phyloP scores from a whole-genome alignment of 2,888 invertebrate genomes.

The Sussaba pulchella region DNA sequence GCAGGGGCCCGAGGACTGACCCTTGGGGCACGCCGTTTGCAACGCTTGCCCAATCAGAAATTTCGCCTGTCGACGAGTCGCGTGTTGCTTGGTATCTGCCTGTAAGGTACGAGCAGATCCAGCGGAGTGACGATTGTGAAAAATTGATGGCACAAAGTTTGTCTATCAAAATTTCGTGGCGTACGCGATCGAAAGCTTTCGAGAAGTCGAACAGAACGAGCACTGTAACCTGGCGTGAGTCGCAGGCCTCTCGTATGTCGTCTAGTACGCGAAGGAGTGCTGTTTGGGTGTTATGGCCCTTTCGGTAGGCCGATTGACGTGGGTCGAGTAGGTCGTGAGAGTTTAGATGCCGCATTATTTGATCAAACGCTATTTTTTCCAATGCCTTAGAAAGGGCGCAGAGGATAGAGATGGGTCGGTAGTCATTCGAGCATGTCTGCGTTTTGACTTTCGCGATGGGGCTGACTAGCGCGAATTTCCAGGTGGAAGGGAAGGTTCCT shows the following conservation, averaged over 20 bases:
- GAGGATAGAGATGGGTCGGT: constrained; percentile 71
- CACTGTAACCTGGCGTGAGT: constrained; percentile 66
- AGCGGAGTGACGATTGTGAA: constrained; percentile 84
- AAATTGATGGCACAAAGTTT: constrained; percentile 65
- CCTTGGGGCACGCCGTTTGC: constrained; percentile 47
- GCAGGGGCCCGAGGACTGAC: constrained; percentile 44
- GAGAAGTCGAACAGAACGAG: constrained; percentile 73
- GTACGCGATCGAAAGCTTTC: constrained; percentile 74
- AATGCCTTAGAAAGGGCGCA: constrained; percentile 69
- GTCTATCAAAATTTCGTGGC: constrained; percentile 64
- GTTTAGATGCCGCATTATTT: constrained; percentile 67
- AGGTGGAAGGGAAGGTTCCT: constrained; percentile 64
- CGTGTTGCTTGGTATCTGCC: constrained; percentile 12
- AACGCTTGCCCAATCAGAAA: background rate
- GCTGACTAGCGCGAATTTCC: constrained; percentile 70
- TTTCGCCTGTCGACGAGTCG: background rate
- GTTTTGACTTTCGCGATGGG: constrained; percentile 69
- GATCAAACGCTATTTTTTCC: constrained; percentile 64
- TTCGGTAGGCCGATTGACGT: constrained; percentile 73
- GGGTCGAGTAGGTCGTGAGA: constrained; percentile 68
- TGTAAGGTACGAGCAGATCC: constrained; percentile 50
- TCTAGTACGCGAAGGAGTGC: constrained; percentile 71
- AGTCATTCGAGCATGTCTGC: constrained; percentile 62
- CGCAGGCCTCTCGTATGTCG: constrained; percentile 69
- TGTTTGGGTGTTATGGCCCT: constrained; percentile 70